Base-by-base conservation (phyloP, 2,888 invertebrate species). In the Branchinecta sandiegonensis region DNA sequence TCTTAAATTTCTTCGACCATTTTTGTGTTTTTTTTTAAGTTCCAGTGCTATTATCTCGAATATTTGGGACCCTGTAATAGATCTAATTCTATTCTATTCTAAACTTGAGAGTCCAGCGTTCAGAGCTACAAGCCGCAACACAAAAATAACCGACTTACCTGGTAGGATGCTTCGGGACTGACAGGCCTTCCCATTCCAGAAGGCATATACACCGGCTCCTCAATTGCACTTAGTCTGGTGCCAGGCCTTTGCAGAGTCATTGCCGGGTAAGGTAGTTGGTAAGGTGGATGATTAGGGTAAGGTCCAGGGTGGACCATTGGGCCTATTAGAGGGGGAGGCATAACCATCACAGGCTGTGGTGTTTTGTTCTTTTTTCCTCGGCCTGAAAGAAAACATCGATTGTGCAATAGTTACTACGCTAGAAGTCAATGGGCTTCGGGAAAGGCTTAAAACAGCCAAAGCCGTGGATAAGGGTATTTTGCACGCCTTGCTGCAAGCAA, bases 91-190 rank as follows among this genome's bases (percentile, higher is more conserved):
- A 23, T 23, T 23, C 23, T 23, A 23, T 23, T 23, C 23, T 23
- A 23, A 23, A 23, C 1, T 23, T 23, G 23, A 3, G 23, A 23
- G 23, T 23, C 23, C 23, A 23, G 23, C 23, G 23, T 23, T 23
- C 23, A 23, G 23, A 23, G 23, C 23, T 23, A 23, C 23, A 3
- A 37, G 37, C 37, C 6, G 37, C 4, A 37, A 37, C 37, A 37
- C 37, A 37, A 2, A 37, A 37, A 37, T 5, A 23, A 23, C 14
- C 0, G 1, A 8, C 56, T 17, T 56, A 56, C 56, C 56, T 56
- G 56, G 84, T 86, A 79, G 73, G 83, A 78, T 71, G 83, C 78
- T 0, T 83, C 82, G 1, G 85, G 84, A 65, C 84, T 81, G 71
- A 83, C 73, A 0, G 82, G 81, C 67, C 82, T 74, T 68, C 79